Percentiles rank a stretch among this genome's conserved stretches.
Evolutionary conservation across 2,888 invertebrate genomes (phyloP).

Genomic region (Pteria penguin): DNA sequence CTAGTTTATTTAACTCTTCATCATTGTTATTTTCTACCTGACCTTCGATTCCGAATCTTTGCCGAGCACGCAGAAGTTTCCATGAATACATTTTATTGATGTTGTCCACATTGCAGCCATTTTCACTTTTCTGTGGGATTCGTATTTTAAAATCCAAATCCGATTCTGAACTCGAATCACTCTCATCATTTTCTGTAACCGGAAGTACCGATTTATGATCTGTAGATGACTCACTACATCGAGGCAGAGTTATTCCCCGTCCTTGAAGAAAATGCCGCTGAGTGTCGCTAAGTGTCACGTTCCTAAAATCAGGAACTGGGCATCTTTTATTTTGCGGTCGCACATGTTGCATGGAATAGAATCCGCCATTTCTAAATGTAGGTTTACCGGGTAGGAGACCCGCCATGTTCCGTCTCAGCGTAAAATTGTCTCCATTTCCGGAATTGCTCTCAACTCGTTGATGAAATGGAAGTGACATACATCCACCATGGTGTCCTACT

Average conservation of each 20-base stretch:
- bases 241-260: conserved; percentile 59
- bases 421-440: conserved; percentile 64
- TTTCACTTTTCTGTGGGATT: too few relatives aligned
- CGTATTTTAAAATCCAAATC: too few relatives aligned
- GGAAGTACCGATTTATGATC: too few relatives aligned
- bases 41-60: too few relatives aligned
- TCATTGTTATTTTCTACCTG: too few relatives aligned
- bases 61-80: too few relatives aligned
- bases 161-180: too few relatives aligned
- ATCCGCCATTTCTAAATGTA: conserved; percentile 54
- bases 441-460: conserved; percentile 39
- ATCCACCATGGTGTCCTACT: conserved; percentile 51
- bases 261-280: conserved; percentile 52
- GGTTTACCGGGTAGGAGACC: conserved; percentile 47
- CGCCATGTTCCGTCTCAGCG: conserved; percentile 52
- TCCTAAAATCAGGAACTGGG: too few relatives aligned
- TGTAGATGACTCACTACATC: not conserved
- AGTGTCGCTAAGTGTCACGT: not conserved
- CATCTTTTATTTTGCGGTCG: conserved; percentile 35
- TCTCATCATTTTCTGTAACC: too few relatives aligned
- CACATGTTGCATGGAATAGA: conserved; percentile 63
- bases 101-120: too few relatives aligned
- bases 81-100: too few relatives aligned
- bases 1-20: too few relatives aligned
- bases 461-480: conserved; percentile 54